phyloP scores from a whole-genome alignment of 2,797 vertebrate species.

The Rhinatrema bivittatum region DNA sequence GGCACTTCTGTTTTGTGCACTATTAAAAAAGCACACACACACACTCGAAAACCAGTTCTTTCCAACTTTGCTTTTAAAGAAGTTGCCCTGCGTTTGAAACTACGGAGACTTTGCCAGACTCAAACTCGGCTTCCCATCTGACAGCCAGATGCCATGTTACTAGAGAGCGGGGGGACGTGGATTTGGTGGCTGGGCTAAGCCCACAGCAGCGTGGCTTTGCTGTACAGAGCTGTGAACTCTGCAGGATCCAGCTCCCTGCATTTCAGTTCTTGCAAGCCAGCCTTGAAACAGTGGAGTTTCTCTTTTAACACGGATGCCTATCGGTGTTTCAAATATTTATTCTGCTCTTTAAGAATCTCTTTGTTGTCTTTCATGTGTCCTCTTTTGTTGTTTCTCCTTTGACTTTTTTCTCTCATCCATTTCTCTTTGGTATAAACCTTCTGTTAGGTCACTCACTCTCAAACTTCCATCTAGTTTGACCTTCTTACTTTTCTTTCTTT shows the following conservation, averaged over 20 bases:
- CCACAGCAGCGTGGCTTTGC: fast-evolving
- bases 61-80: constrained; percentile 8
- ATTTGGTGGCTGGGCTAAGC: fast-evolving
- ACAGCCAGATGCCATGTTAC: background rate
- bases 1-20: constrained; percentile 5
- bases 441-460: too few relatives aligned
- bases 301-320: background rate
- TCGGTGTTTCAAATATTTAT: constrained; percentile 1
- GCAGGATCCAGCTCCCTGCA: background rate
- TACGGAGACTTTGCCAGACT: background rate
- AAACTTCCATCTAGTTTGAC: too few relatives aligned
- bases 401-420: fast-evolving
- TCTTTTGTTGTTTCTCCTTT: constrained; percentile 2
- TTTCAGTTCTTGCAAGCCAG: background rate
- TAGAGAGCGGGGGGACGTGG: background rate
- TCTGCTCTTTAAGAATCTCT: background rate
- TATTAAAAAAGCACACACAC: constrained; percentile 11
- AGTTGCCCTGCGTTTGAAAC: background rate
- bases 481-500: too few relatives aligned
- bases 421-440: too few relatives aligned
- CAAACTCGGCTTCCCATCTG: background rate
- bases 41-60: background rate
- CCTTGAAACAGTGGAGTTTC: fast-evolving
- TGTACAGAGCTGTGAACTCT: background rate
- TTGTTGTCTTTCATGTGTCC: background rate